These are phyloP conservation scores for Muscicapa striata DNA, from an alignment of 2,797 vertebrate genomes.

Conservation along the genomic window DNA sequence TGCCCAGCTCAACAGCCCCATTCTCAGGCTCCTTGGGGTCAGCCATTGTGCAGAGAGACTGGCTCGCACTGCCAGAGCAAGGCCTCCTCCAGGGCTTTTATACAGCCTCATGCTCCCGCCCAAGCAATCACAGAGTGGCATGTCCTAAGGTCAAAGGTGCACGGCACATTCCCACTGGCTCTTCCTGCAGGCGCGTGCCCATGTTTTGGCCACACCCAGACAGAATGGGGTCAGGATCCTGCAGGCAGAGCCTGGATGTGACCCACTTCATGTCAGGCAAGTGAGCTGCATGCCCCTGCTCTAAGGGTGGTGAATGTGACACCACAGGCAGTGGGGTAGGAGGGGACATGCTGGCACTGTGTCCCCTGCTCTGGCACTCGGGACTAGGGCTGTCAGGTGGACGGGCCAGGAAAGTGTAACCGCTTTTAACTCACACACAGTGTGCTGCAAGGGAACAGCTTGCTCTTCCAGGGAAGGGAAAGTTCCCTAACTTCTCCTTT, in stretches of 20 bases:
- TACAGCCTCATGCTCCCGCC: background rate
- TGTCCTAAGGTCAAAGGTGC: constrained; percentile 44
- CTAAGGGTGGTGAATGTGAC: background rate
- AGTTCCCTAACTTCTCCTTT: background rate
- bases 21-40: background rate
- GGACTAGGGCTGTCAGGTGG: background rate
- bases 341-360: background rate
- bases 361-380: background rate
- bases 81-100: constrained; percentile 28
- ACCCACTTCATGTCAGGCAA: background rate
- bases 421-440: background rate
- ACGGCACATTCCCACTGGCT: background rate
- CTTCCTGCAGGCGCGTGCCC: background rate
- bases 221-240: background rate
- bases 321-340: background rate
- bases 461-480: background rate
- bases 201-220: background rate
- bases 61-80: background rate
- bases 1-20: constrained; percentile 6
- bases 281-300: background rate
- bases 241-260: background rate
- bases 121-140: background rate
- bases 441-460: background rate
- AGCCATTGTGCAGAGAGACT: background rate
- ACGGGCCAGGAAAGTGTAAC: background rate